phyloP scores from a whole-genome alignment of 2,113 vertebrate species.

The Alethe castanea region DNA sequence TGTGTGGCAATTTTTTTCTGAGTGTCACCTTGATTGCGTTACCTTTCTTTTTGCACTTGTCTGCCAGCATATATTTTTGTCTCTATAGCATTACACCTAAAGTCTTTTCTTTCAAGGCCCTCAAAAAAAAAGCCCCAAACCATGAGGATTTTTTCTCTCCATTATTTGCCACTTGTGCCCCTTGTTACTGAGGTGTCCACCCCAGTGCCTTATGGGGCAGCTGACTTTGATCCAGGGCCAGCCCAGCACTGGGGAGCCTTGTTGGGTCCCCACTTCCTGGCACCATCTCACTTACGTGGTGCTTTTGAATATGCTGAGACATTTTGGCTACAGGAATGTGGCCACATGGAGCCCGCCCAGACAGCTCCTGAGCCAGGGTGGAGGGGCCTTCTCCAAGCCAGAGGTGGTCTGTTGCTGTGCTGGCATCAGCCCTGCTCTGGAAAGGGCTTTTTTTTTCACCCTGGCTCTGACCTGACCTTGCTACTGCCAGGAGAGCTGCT shows the following conservation, averaged over 20 bases:
- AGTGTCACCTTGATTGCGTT: neutral
- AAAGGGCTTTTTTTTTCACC: neutral
- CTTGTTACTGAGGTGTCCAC: neutral
- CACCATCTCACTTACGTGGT: fast-evolving
- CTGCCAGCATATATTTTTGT: neutral
- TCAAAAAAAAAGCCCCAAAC: neutral
- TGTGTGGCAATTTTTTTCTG: neutral
- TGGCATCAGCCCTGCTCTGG: neutral
- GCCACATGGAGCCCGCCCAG: fast-evolving
- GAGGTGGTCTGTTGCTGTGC: fast-evolving
- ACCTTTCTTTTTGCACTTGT: neutral
- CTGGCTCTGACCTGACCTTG: neutral
- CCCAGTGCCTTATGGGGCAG: neutral
- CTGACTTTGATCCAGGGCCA: neutral
- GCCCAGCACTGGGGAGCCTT: neutral
- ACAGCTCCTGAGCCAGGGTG: neutral
- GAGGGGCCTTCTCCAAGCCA: neutral
- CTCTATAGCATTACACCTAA: neutral
- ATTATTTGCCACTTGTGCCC: neutral
- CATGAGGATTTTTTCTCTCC: neutral
- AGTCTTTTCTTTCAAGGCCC: neutral
- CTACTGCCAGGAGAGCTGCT: neutral
- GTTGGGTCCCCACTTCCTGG: neutral
- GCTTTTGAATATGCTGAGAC: neutral
- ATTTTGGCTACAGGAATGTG: neutral